Evolutionary conservation across 2,888 invertebrate species (phyloP).

Genomic region (Cheilosia vulpina): DNA sequence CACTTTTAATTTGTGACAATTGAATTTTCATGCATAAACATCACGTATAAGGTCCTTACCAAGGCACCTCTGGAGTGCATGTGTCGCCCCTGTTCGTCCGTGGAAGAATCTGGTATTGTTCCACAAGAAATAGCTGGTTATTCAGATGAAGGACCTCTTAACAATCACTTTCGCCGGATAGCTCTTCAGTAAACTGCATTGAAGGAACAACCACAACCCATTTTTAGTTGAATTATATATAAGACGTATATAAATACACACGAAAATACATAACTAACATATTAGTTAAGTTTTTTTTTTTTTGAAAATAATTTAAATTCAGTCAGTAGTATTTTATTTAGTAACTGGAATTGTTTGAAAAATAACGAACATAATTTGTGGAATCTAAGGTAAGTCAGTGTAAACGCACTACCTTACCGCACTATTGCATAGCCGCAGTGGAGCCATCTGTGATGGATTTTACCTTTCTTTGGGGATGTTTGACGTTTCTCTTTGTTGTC

Average conservation of each 20-base stretch:
- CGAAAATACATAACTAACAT: neutral
- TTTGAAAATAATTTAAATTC: slow-evolving; percentile 6
- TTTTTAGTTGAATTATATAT: slow-evolving; percentile 12
- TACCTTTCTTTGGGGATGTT: neutral
- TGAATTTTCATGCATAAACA: slow-evolving; percentile 60
- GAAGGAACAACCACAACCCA: neutral
- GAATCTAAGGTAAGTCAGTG: neutral
- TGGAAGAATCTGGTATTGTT: slow-evolving; percentile 93
- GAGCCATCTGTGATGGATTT: neutral
- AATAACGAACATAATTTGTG: neutral
- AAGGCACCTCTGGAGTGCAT: slow-evolving; percentile 96
- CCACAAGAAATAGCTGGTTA: slow-evolving; percentile 96
- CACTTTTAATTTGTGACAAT: neutral
- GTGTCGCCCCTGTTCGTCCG: slow-evolving; percentile 95
- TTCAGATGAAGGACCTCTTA: slow-evolving; percentile 91
- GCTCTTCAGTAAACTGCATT: slow-evolving; percentile 84
- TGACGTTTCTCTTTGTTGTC: slow-evolving; percentile 25
- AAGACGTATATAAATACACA: neutral
- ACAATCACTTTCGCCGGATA: slow-evolving; percentile 91
- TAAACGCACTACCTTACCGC: neutral
- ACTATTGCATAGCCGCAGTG: neutral
- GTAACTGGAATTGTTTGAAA: neutral
- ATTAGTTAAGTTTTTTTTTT: neutral
- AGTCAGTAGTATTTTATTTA: neutral
- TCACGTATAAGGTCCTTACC: slow-evolving; percentile 89